phyloP scores from a whole-genome alignment of 2,113 vertebrate genomes.

The Oryctolagus cuniculus region DNA sequence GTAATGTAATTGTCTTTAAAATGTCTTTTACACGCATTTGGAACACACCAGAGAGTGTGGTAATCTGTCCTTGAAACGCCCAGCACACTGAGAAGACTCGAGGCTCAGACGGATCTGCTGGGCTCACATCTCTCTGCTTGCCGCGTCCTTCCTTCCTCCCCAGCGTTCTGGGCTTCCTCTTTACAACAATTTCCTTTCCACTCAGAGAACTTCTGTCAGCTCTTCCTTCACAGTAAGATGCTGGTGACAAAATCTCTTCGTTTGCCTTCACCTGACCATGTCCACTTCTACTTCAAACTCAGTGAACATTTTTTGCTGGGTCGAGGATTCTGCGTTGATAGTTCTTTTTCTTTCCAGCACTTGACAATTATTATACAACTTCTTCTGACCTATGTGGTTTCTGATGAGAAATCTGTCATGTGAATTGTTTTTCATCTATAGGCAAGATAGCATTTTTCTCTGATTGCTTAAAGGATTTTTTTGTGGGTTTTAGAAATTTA shows the following conservation, averaged over 20 bases:
- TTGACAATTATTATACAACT: not conserved
- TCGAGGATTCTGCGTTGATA: not conserved
- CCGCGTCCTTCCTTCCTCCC: not conserved
- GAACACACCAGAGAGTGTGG: not conserved
- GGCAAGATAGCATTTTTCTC: slow-evolving; percentile 17
- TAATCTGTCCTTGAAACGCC: not conserved
- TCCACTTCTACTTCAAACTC: not conserved
- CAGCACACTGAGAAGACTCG: not conserved
- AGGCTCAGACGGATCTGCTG: not conserved
- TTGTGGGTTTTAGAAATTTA: slow-evolving; percentile 17
- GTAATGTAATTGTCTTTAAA: not conserved
- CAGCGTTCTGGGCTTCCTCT: not conserved
- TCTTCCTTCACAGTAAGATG: not conserved
- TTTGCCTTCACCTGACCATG: not conserved
- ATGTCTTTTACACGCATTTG: not conserved
- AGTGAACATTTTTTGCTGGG: not conserved
- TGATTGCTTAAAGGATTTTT: slow-evolving; percentile 13
- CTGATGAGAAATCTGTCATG: slow-evolving; percentile 9
- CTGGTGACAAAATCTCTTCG: not conserved
- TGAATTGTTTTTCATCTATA: not conserved
- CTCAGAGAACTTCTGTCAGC: not conserved
- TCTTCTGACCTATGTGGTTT: not conserved
- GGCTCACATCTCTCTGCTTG: not conserved
- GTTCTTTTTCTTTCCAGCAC: not conserved
- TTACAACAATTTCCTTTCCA: not conserved